A percentile compares a stretch with the other conserved stretches of the same genome.
Conservation (phyloP, 2,797 vertebrate genomes). For the Parauchenoglanis ngamensis region DNA sequence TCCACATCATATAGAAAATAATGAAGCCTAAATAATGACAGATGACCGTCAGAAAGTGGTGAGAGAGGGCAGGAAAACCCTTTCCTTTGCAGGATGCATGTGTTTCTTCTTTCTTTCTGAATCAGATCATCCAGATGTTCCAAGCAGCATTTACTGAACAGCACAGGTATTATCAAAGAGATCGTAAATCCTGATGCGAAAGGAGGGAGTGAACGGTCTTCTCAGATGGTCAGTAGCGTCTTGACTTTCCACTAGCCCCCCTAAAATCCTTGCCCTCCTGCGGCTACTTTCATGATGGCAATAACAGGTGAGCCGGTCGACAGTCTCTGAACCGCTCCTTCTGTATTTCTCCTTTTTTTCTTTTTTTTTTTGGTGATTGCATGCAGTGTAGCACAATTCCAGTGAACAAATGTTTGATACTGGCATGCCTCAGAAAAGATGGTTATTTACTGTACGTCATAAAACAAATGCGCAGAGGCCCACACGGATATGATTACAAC, state of each 20-base stretch:
- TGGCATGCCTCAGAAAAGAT: neutral
- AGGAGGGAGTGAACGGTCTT: conserved; percentile 56
- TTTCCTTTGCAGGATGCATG: neutral
- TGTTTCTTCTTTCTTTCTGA: neutral
- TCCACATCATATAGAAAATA: conserved; percentile 3
- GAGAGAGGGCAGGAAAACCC: too few species aligned
- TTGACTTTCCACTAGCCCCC: conserved; percentile 56
- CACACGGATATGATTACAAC: neutral
- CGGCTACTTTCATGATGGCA: conserved; percentile 61
- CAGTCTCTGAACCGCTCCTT: conserved; percentile 53
- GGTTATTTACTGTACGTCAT: conserved; percentile 20
- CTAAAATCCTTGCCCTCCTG: conserved; percentile 58
- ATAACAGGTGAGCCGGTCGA: conserved; percentile 69
- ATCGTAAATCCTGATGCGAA: conserved; percentile 58
- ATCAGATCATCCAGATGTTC: conserved; percentile 68
- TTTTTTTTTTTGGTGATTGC: neutral
- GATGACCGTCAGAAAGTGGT: conserved; percentile 8
- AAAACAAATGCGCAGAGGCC: conserved; percentile 16
- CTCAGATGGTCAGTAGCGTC: conserved; percentile 66
- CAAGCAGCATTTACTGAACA: conserved; percentile 58
- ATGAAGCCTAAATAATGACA: conserved; percentile 18
- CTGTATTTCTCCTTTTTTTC: neutral
- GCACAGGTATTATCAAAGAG: conserved; percentile 59
- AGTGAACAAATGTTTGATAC: neutral
- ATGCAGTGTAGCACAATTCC: neutral